Percentiles rank a stretch among this genome's conserved stretches.
Evolutionary conservation across 2,888 invertebrate species (phyloP).

Genomic region (Metallyticus violacea): DNA sequence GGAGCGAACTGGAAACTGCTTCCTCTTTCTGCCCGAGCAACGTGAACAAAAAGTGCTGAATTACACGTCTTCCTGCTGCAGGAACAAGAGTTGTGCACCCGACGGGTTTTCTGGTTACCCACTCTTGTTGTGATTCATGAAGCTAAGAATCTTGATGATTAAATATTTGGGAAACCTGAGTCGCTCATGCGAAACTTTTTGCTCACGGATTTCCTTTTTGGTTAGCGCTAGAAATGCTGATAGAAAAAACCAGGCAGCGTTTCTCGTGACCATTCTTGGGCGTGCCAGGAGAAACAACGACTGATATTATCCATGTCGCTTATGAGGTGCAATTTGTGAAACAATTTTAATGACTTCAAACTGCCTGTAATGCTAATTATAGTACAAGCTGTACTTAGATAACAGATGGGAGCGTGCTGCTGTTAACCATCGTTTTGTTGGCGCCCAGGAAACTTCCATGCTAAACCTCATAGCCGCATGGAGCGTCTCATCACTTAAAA

Average conservation of each 20-base stretch:
- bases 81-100: too few relatives aligned
- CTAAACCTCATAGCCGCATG: too few relatives aligned
- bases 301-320: not conserved
- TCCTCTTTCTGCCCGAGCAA: not conserved
- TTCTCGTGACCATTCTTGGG: not conserved
- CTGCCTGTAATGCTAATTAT: not conserved
- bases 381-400: too few relatives aligned
- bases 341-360: not conserved
- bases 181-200: not conserved
- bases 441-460: too few relatives aligned
- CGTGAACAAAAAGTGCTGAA: not conserved
- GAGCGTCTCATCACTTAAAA: too few relatives aligned
- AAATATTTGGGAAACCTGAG: not conserved
- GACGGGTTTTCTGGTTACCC: not conserved
- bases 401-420: too few relatives aligned
- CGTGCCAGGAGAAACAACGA: not conserved
- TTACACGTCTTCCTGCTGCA: not conserved
- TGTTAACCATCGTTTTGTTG: too few relatives aligned
- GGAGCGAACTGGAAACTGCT: not conserved
- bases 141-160: not conserved
- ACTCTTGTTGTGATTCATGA: too few relatives aligned
- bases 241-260: too few relatives aligned
- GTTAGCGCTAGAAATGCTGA: not conserved
- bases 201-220: not conserved
- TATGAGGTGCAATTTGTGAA: not conserved